Percentiles rank a stretch among this genome's conserved stretches.
phyloP scores from a whole-genome alignment of 2,113 vertebrate species.

The Muntiacus reevesi region DNA sequence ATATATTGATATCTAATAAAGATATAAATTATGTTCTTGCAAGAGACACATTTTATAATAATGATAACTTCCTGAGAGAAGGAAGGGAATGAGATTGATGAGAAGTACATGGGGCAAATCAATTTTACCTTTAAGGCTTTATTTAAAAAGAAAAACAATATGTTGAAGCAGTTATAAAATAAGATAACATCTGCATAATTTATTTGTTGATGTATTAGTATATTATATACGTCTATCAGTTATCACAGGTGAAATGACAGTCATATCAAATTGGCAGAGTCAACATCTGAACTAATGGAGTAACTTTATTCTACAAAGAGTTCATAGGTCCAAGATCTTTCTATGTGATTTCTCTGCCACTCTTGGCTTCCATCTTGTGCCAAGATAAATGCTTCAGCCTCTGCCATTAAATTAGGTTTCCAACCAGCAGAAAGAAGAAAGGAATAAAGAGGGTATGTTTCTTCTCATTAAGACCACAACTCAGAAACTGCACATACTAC shows the following conservation, averaged over 20 bases:
- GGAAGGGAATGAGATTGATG: neutral
- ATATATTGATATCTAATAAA: neutral
- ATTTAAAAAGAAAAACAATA: neutral
- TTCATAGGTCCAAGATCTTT: neutral
- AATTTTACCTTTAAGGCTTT: neutral
- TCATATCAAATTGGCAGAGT: neutral
- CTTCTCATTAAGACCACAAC: neutral
- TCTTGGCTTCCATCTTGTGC: neutral
- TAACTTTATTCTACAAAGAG: neutral
- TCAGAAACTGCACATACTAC: rapidly evolving
- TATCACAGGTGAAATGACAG: neutral
- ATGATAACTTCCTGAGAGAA: neutral
- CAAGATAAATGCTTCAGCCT: neutral
- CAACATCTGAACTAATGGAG: neutral
- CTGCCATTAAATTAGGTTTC: neutral
- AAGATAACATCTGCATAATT: neutral
- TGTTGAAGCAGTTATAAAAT: neutral
- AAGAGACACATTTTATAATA: neutral
- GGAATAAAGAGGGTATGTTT: neutral
- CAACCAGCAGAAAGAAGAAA: neutral
- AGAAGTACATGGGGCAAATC: neutral
- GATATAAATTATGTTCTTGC: neutral
- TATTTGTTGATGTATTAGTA: neutral
- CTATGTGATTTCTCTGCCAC: neutral
- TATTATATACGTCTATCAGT: neutral